These are phyloP conservation scores for Eupithecia dodoneata DNA, from an alignment of 2,888 invertebrate genomes.

Conservation along the genomic window DNA sequence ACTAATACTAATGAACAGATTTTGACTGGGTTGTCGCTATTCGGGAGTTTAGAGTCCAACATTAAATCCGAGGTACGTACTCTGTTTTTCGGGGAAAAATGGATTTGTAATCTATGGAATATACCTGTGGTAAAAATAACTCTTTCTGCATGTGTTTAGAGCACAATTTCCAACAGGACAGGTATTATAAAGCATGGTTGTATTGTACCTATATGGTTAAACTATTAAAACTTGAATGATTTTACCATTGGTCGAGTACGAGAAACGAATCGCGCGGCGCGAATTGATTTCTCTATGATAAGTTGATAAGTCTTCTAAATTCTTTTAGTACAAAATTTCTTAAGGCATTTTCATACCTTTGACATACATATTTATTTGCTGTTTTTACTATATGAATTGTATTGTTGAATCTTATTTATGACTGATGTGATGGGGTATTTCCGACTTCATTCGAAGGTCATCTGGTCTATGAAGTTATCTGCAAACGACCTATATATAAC, in stretches of 20 bases:
- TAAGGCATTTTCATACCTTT: not conserved
- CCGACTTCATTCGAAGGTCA: not conserved
- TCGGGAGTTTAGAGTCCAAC: constrained; percentile 35
- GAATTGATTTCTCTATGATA: constrained; percentile 15
- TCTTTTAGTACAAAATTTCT: not conserved
- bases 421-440: not conserved
- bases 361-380: not conserved
- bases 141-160: constrained; percentile 2
- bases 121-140: not conserved
- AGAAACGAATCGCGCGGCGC: not conserved
- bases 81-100: not conserved
- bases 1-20: constrained; percentile 40
- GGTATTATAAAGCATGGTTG: not conserved
- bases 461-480: not conserved
- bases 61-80: constrained; percentile 33
- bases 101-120: not conserved
- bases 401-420: not conserved
- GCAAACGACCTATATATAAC: not conserved
- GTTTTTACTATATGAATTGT: not conserved
- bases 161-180: not conserved
- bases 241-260: not conserved
- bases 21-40: constrained; percentile 37
- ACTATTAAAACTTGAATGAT: not conserved
- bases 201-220: too few relatives aligned
- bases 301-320: not conserved